phyloP scores from a whole-genome alignment of 2,888 invertebrate genomes.

The Baronia brevicornis region DNA sequence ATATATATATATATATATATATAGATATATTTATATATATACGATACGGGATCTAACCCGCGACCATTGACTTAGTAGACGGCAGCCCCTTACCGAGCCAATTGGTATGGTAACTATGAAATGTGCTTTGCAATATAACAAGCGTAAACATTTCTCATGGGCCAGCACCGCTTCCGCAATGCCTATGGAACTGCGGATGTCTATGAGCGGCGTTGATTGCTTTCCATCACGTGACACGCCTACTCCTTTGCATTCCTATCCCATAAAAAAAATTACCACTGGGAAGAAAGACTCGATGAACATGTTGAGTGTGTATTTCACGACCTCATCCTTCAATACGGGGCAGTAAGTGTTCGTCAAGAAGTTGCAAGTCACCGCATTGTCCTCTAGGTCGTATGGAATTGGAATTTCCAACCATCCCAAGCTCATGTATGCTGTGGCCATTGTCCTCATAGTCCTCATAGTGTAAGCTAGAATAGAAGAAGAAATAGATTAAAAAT shows the following conservation, averaged over 20 bases:
- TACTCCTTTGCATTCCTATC: not conserved
- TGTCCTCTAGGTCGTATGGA: slow-evolving; percentile 19
- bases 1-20: too few relatives aligned
- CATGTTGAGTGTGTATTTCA: slow-evolving; percentile 31
- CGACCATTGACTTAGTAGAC: too few relatives aligned
- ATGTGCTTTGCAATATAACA: too few relatives aligned
- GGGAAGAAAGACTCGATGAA: slow-evolving; percentile 30
- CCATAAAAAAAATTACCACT: slow-evolving; percentile 27
- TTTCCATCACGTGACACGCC: too few relatives aligned
- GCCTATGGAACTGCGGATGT: too few relatives aligned
- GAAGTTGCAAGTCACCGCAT: slow-evolving; percentile 35
- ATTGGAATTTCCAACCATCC: slow-evolving; percentile 14
- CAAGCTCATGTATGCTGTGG: slow-evolving; percentile 20
- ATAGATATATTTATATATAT: too few relatives aligned
- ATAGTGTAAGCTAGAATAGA: slow-evolving; percentile 22
- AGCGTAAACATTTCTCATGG: too few relatives aligned
- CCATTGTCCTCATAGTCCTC: slow-evolving; percentile 21
- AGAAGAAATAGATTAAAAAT: not conserved
- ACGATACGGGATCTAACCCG: too few relatives aligned
- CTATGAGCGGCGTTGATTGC: too few relatives aligned
- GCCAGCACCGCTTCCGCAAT: too few relatives aligned
- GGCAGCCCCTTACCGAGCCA: too few relatives aligned
- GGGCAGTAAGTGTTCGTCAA: slow-evolving; percentile 39
- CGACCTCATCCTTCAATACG: slow-evolving; percentile 25
- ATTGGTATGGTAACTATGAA: too few relatives aligned